These are phyloP conservation scores for Catharus fuscescens DNA, from an alignment of 2,113 vertebrate species.

Conservation along the genomic window DNA sequence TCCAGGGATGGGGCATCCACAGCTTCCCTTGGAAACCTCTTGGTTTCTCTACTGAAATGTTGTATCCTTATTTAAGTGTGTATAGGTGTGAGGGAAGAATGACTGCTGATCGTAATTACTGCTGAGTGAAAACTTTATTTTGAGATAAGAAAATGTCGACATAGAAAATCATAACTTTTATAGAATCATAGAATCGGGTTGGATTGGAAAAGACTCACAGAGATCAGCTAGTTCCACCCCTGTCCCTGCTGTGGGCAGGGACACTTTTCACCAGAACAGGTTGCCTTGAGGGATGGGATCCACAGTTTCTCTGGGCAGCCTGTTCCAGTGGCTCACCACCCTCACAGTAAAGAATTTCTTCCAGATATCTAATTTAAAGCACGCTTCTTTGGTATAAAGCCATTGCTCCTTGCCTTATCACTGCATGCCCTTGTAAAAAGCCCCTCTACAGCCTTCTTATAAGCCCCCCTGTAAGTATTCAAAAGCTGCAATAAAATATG, in stretches of 20 bases:
- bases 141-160: not conserved
- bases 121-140: not conserved
- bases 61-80: not conserved
- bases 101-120: not conserved
- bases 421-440: not conserved
- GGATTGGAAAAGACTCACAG: not conserved
- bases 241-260: not conserved
- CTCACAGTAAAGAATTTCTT: not conserved
- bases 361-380: not conserved
- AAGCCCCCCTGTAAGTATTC: not conserved
- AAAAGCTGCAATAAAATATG: not conserved
- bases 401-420: not conserved
- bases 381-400: not conserved
- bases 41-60: not conserved
- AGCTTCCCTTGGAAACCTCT: not conserved
- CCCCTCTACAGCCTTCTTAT: not conserved
- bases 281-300: not conserved
- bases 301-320: not conserved
- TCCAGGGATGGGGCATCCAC: not conserved
- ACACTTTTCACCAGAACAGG: not conserved
- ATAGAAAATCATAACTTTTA: not conserved
- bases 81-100: accelerated
- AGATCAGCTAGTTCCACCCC: not conserved
- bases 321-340: not conserved
- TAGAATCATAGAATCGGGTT: not conserved